phyloP scores from a whole-genome alignment of 1,140 invertebrate genomes.

The Lethocerus indicus region DNA sequence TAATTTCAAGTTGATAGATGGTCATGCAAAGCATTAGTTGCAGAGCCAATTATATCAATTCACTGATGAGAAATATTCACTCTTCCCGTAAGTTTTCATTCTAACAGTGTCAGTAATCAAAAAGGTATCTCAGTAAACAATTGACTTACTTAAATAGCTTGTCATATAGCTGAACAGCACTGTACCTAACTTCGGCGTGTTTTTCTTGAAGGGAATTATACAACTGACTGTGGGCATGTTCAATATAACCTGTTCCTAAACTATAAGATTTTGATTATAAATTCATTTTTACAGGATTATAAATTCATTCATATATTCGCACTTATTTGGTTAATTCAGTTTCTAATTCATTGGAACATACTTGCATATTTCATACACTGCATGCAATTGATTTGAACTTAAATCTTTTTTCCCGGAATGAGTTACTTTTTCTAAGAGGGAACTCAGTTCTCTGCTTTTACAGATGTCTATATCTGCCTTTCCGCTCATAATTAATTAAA shows the following conservation, averaged over 20 bases:
- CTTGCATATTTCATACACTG: background rate
- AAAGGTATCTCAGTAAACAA: background rate
- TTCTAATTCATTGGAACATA: background rate
- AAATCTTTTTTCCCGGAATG: conserved; percentile 6
- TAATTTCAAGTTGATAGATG: background rate
- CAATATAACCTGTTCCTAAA: background rate
- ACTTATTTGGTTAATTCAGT: background rate
- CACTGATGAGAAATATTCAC: background rate
- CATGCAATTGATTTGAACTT: background rate
- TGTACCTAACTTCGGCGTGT: conserved; percentile 37
- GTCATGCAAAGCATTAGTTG: background rate
- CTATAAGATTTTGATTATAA: background rate
- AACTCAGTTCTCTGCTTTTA: too few relatives aligned
- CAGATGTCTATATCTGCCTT: too few relatives aligned
- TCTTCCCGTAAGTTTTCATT: background rate
- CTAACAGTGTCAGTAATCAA: background rate
- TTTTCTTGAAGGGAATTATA: conserved; percentile 25
- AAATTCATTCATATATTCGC: background rate
- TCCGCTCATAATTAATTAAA: too few relatives aligned
- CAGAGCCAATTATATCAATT: background rate
- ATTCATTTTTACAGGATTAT: background rate
- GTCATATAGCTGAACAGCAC: conserved; percentile 32
- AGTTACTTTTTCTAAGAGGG: conserved; percentile 2
- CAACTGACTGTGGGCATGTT: too few relatives aligned
- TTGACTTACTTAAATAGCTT: conserved; percentile 29